These are phyloP conservation scores for Cariama cristata DNA, from an alignment of 2,113 vertebrate species.

Conservation along the genomic window DNA sequence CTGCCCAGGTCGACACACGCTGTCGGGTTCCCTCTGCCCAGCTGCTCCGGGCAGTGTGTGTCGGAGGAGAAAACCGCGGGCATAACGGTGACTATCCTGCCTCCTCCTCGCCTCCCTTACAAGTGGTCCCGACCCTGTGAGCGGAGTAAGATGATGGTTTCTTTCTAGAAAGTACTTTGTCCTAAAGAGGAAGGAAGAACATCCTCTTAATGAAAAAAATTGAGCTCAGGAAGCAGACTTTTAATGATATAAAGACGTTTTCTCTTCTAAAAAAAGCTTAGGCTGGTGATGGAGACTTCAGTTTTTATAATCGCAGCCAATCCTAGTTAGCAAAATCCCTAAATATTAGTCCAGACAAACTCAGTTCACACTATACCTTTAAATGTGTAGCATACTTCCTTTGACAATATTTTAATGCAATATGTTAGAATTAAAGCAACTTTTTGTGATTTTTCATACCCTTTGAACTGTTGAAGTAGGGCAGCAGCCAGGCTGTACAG, in stretches of 20 bases:
- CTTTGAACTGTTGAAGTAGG: neutral
- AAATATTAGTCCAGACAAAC: neutral
- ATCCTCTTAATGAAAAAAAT: neutral
- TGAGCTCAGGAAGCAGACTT: neutral
- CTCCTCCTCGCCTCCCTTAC: neutral
- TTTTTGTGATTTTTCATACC: neutral
- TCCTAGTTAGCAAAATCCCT: neutral
- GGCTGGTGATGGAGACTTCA: neutral
- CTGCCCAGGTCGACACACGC: fast-evolving
- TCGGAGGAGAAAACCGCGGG: neutral
- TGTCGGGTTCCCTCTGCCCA: neutral
- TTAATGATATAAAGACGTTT: neutral
- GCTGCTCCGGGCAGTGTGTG: neutral
- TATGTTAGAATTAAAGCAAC: neutral
- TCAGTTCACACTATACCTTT: neutral
- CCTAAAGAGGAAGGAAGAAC: neutral
- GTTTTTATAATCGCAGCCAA: neutral
- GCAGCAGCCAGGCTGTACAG: neutral
- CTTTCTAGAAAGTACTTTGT: too few relatives aligned
- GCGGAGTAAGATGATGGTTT: fast-evolving
- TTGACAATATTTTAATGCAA: neutral
- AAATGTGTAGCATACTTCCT: neutral
- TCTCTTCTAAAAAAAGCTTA: fast-evolving
- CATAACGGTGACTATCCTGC: fast-evolving
- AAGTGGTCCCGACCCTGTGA: fast-evolving